Base-by-base conservation (phyloP, 2,888 invertebrate genomes). In the Thereva nobilitata region DNA sequence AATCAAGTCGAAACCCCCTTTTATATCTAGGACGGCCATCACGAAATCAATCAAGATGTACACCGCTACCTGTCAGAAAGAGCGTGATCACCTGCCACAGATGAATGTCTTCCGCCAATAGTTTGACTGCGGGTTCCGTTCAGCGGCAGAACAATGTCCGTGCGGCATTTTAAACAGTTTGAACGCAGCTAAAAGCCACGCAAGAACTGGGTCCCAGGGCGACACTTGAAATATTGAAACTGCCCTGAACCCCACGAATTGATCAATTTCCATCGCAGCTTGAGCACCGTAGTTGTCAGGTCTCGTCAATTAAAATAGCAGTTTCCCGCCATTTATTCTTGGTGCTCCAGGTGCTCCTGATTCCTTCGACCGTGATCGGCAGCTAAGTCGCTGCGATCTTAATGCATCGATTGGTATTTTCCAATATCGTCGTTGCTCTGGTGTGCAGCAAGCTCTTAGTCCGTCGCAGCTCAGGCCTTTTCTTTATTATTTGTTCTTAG, bases 281-380 rank as follows among this genome's bases (percentile, higher is more conserved):
- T 50, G 50, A 50, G 61, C 49, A 61, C 61, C 61, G 23, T 50
- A 50, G 61, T 50, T 61, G 61, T 49, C 61, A 61, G 61, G 49
- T 61, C 61, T 61, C 61, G 61, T 61, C 61, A 61, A 61, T 61
- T 61, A 61, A 61, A 61, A 50, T 61, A 40, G 61, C 61, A 50
- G 42, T 61, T 61, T 61, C 61, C 61, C 61, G 61, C 61, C 61
- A 61, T 61, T 61, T 50, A 61, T 49, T 41, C 23, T 10, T 23
- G 34, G 34, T 50, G 41, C 44, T 45, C 41, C 61, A 61, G 50
- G 50, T 61, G 61, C 50, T 61, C 61, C 61, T 37, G 50, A 35
- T 23, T 23, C 23, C 23, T 23, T 23, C 23, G 23, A 23, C 23
- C 23, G 23, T 23, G 23, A 23, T 23, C 23, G 23, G 23, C 23